Conservation (phyloP, 2,113 vertebrate species). For the Numida meleagris region DNA sequence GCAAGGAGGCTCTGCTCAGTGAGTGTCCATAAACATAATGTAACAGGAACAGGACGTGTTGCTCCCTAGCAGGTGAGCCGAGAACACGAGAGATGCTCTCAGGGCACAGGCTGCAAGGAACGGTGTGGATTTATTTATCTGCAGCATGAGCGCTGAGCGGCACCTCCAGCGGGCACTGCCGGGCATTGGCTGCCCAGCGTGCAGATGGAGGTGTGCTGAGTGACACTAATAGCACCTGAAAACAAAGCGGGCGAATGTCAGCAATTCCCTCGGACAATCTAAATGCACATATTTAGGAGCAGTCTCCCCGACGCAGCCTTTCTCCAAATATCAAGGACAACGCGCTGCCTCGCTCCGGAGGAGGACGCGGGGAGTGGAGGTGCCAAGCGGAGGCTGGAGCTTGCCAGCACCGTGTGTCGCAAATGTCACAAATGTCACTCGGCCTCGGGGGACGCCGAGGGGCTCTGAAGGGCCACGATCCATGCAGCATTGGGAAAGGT, state of each 20-base stretch:
- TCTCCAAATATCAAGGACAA: not conserved
- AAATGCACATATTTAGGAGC: slow-evolving; percentile 58
- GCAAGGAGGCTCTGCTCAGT: not conserved
- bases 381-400: not conserved
- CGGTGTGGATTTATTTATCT: not conserved
- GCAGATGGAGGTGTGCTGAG: not conserved
- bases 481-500: not conserved
- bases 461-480: not conserved
- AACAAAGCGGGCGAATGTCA: slow-evolving; percentile 52
- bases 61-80: not conserved
- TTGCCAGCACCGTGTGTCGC: rapidly evolving
- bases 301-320: not conserved
- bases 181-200: not conserved
- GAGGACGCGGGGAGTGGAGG: not conserved
- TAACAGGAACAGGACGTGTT: not conserved
- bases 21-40: not conserved
- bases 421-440: slow-evolving; percentile 11
- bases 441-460: not conserved
- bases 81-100: not conserved
- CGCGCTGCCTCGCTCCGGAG: not conserved
- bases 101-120: not conserved
- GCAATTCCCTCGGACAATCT: slow-evolving; percentile 50
- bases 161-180: not conserved
- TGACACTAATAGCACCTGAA: slow-evolving; percentile 31
- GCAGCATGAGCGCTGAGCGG: not conserved